phyloP scores from a whole-genome alignment of 2,113 vertebrate species.

The Emydura subglobosa region DNA sequence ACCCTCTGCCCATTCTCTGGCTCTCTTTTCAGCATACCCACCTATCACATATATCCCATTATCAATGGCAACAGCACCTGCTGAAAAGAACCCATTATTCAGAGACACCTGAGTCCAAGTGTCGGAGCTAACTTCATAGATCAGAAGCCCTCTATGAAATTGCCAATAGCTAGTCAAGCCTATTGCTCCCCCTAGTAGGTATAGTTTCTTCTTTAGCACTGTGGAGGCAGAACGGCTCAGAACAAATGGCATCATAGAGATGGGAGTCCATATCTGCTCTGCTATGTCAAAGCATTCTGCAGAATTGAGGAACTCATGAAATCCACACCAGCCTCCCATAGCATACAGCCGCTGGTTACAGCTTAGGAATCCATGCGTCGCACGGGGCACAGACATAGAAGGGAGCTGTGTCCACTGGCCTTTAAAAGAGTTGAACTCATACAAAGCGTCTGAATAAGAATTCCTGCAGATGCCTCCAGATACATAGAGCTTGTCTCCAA shows the following conservation, averaged over 20 bases:
- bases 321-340: conserved; percentile 82
- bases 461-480: conserved; percentile 81
- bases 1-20: neutral
- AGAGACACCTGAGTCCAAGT: conserved; percentile 82
- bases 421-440: conserved; percentile 81
- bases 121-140: conserved; percentile 81
- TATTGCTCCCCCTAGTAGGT: conserved; percentile 84
- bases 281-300: conserved; percentile 80
- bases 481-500: conserved; percentile 81
- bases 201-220: conserved; percentile 78
- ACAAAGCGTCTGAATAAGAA: conserved; percentile 78
- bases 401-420: conserved; percentile 35
- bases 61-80: conserved; percentile 82
- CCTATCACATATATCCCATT: conserved; percentile 84
- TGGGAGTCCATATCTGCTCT: conserved; percentile 62
- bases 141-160: conserved; percentile 83
- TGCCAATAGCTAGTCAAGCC: conserved; percentile 26
- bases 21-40: conserved; percentile 64
- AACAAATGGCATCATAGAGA: conserved; percentile 72
- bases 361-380: conserved; percentile 82
- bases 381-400: conserved; percentile 76
- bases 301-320: conserved; percentile 75
- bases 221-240: conserved; percentile 82
- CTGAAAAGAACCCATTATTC: conserved; percentile 78
- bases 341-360: conserved; percentile 79